phyloP scores from a whole-genome alignment of 2,113 vertebrate species.

The Channa maculata region DNA sequence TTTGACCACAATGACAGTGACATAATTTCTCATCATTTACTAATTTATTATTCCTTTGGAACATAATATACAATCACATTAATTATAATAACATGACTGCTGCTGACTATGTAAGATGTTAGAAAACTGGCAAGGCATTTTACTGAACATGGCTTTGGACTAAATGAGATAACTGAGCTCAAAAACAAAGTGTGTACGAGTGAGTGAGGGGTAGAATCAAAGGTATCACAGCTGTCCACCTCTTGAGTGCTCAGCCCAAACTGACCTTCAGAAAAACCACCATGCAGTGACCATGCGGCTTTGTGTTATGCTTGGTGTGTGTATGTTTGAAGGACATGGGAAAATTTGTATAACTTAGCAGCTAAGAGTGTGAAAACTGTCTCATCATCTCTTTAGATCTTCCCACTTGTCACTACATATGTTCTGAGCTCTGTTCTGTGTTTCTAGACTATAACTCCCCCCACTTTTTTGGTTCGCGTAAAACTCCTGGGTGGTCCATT shows the following conservation, averaged over 20 bases:
- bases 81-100: too few species aligned
- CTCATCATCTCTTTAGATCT: conserved; percentile 65
- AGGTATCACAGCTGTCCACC: conserved; percentile 76
- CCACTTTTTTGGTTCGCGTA: conserved; percentile 59
- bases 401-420: conserved; percentile 55
- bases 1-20: neutral
- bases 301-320: conserved; percentile 15
- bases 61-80: too few species aligned
- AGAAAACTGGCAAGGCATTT: neutral
- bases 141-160: neutral
- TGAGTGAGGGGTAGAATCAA: conserved; percentile 6
- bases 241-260: conserved; percentile 55
- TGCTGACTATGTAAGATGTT: too few species aligned
- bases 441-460: conserved; percentile 35
- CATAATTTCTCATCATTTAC: too few species aligned
- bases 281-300: conserved; percentile 10
- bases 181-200: neutral
- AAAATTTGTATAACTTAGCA: conserved; percentile 57
- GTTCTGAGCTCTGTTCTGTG: conserved; percentile 35
- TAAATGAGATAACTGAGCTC: conserved; percentile 8
- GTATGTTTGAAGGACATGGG: conserved; percentile 5
- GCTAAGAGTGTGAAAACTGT: conserved; percentile 66
- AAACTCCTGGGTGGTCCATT: conserved; percentile 83
- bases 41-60: too few species aligned
- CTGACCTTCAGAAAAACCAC: conserved; percentile 46